A percentile compares a stretch with the other conserved stretches of the same genome.
Conservation (phyloP, 1,140 invertebrate genomes). For the Capitella teleta region DNA sequence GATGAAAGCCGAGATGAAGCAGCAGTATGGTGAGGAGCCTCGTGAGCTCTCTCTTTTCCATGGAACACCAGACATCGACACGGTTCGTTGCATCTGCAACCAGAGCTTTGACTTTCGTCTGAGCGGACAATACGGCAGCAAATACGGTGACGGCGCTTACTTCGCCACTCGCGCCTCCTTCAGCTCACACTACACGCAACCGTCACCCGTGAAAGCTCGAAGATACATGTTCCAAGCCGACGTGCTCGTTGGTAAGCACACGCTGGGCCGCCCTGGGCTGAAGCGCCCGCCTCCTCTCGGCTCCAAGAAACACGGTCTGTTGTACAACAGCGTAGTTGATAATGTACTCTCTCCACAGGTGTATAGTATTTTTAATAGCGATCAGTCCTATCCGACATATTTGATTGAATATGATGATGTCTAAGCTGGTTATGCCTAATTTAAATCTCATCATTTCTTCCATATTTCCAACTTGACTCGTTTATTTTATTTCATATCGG, state of each 20-base stretch:
- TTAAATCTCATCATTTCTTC: too few relatives aligned
- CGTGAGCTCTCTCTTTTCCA: not conserved
- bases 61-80: not conserved
- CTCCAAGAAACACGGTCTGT: constrained; percentile 16
- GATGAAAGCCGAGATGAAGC: too few relatives aligned
- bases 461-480: too few relatives aligned
- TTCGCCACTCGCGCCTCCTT: too few relatives aligned
- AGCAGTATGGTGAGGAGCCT: too few relatives aligned
- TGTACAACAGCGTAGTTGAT: constrained; percentile 27
- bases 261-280: constrained; percentile 16
- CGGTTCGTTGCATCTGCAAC: not conserved
- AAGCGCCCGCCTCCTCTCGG: constrained; percentile 21
- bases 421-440: too few relatives aligned
- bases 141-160: not conserved
- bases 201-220: too few relatives aligned
- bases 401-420: too few relatives aligned
- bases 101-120: not conserved
- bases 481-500: too few relatives aligned
- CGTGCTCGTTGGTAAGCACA: constrained; percentile 21
- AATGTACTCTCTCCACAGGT: constrained; percentile 21
- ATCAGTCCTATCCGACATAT: constrained; percentile 28
- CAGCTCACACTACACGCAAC: not conserved
- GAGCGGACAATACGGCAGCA: not conserved
- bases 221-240: constrained; percentile 22
- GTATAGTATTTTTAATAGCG: constrained; percentile 27